These are phyloP conservation scores for Amphimallon solstitiale DNA, from an alignment of 2,888 invertebrate genomes.

Conservation along the genomic window DNA sequence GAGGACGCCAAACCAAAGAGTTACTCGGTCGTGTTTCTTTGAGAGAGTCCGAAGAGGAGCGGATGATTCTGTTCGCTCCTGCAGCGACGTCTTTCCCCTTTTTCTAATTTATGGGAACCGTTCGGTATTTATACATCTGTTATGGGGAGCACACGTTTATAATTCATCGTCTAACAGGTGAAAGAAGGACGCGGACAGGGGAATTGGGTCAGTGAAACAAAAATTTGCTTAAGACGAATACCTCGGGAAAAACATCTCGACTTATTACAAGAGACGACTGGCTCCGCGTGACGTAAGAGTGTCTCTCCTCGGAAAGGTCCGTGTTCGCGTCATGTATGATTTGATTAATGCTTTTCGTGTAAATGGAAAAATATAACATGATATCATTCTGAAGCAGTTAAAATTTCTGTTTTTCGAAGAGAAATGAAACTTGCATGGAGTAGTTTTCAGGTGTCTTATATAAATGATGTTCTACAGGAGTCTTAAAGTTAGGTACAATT, in stretches of 20 bases:
- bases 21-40: not conserved
- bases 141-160: conserved; percentile 53
- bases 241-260: conserved; percentile 24
- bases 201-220: conserved; percentile 44
- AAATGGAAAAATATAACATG: conserved; percentile 22
- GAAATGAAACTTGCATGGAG: not conserved
- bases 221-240: conserved; percentile 37
- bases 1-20: not conserved
- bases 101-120: conserved; percentile 58
- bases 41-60: not conserved
- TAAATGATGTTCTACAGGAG: too few species aligned
- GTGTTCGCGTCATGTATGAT: conserved; percentile 26
- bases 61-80: conserved; percentile 24
- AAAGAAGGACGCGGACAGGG: conserved; percentile 42
- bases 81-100: conserved; percentile 36
- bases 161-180: conserved; percentile 58
- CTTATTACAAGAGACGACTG: conserved; percentile 28
- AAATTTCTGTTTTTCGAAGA: not conserved
- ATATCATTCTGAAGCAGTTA: conserved; percentile 8
- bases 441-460: too few species aligned
- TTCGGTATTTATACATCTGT: conserved; percentile 60
- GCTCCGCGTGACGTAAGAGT: conserved; percentile 32
- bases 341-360: conserved; percentile 28
- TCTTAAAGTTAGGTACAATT: too few species aligned
- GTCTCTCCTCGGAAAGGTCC: conserved; percentile 19